A percentile compares a stretch with the other conserved stretches of the same genome.
These are phyloP conservation scores for Lasaia peninsularis DNA, from an alignment of 1,140 invertebrate genomes.

Conservation along the genomic window DNA sequence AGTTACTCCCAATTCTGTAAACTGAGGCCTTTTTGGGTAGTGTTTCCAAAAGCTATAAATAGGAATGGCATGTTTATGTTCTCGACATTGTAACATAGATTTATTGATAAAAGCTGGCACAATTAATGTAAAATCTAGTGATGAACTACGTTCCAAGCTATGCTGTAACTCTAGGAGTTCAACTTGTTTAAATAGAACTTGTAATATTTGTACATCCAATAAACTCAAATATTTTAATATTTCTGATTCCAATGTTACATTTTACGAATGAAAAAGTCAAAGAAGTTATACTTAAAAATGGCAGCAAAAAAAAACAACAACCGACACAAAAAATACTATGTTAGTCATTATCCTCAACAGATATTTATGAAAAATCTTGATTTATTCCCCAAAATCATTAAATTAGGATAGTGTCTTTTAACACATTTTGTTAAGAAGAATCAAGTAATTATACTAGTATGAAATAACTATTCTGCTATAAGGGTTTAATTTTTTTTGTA, in stretches of 20 bases:
- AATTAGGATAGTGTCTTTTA: no score
- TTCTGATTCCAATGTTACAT: not conserved
- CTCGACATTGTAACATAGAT: not conserved
- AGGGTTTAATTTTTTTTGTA: no score
- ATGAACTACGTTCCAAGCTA: not conserved
- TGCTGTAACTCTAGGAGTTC: not conserved
- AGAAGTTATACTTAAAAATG: no score
- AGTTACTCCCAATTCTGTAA: slow-evolving; percentile 12
- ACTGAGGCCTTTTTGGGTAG: slow-evolving; percentile 8
- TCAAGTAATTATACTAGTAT: no score
- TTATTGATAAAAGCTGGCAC: not conserved
- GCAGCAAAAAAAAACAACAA: no score
- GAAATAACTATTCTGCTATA: no score
- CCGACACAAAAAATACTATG: no score
- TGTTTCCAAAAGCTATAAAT: slow-evolving; percentile 11
- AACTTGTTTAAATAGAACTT: not conserved
- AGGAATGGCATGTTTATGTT: slow-evolving; percentile 17
- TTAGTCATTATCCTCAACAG: no score
- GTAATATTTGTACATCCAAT: not conserved
- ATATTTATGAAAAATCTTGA: no score
- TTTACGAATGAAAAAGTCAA: no score
- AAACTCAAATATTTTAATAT: not conserved
- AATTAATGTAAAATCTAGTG: not conserved
- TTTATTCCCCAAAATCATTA: no score
- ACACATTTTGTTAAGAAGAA: no score